Base-by-base conservation (phyloP, 2,888 invertebrate genomes). In the Criorhina ranunculi region DNA sequence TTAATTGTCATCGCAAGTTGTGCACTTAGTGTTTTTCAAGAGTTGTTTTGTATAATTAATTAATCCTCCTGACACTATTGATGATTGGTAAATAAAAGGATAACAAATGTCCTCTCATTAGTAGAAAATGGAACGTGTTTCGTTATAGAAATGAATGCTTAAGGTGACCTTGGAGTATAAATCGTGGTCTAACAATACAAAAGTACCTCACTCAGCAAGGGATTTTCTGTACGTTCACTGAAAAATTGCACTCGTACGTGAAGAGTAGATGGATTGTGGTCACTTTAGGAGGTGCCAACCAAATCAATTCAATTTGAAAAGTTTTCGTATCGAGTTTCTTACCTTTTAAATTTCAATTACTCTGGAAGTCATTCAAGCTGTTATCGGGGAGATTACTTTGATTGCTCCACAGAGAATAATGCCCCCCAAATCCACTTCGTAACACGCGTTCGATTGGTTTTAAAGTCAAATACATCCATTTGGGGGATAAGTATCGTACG, bases 41-140 rank as follows among this genome's bases (percentile, higher is more conserved):
- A 24, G 49, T 59, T 49, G 46, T 37, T 70, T 59, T 57, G 70
- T 17, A 59, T 46, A 59, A 49, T 49, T 59, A 37, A 59, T 66
- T 64, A 44, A 59, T 40, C 8, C 9, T 57, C 5, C 35, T 11
- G 35, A 37, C 35, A 11, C 35, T 57, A 51, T 24, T 31, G 12
- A 51, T 51, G 29, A 31, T 11, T 12, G 29, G n/a, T 24, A 49
- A 49, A 49, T 49, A 29, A 29, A 9, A n/a, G 17, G 44, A 44
- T 44, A 8, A 33, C 33, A 33, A 33, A 33, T 33, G 11, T 6
- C 40, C 12, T 12, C 44, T 17, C 15, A 44, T 44, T 42, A 42
- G n/a, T n/a, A n/a, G n/a, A n/a, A n/a, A n/a, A n/a, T n/a, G 24
- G 24, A 24, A 4, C 4, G 24, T 24, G 24, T 24, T 24, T 24